These are phyloP conservation scores for Stichodactyla mertensii DNA, from an alignment of 64 coral and sea anemone species.

Conservation along the genomic window DNA sequence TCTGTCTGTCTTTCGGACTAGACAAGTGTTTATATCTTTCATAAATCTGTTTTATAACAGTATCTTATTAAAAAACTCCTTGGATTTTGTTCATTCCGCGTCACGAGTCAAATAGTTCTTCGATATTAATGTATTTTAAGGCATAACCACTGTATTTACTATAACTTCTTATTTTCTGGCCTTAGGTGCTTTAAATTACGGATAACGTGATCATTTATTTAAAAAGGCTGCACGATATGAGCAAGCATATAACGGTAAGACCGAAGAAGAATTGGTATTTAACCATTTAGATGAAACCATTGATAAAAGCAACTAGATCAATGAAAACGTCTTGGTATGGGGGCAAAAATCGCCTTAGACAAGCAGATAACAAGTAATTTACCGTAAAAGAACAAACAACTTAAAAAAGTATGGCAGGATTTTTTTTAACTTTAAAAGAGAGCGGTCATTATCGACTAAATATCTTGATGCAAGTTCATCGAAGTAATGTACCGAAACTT, in stretches of 20 bases:
- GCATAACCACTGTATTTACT: too few species aligned
- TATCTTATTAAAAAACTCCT: neutral
- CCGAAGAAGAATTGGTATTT: neutral
- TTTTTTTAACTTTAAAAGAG: neutral
- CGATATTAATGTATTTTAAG: neutral
- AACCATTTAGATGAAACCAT: neutral
- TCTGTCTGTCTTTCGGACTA: neutral
- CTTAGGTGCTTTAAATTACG: neutral
- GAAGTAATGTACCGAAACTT: neutral
- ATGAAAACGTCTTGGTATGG: conserved; percentile 1
- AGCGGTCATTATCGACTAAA: neutral
- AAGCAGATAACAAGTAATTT: neutral
- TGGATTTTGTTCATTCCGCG: neutral
- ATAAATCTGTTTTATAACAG: neutral
- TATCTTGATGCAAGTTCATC: neutral
- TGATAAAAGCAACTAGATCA: neutral
- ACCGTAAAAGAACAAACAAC: conserved; percentile 2
- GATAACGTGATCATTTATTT: neutral
- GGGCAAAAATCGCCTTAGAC: neutral
- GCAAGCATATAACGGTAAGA: neutral
- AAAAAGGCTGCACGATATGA: too few species aligned
- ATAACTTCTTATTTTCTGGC: too few species aligned
- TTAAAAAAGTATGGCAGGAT: neutral
- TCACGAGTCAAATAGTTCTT: neutral
- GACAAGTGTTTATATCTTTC: neutral